A percentile compares a stretch with the other conserved stretches of the same genome.
Conservation (phyloP, 2,113 vertebrate species). For the Lasiurus cinereus region DNA sequence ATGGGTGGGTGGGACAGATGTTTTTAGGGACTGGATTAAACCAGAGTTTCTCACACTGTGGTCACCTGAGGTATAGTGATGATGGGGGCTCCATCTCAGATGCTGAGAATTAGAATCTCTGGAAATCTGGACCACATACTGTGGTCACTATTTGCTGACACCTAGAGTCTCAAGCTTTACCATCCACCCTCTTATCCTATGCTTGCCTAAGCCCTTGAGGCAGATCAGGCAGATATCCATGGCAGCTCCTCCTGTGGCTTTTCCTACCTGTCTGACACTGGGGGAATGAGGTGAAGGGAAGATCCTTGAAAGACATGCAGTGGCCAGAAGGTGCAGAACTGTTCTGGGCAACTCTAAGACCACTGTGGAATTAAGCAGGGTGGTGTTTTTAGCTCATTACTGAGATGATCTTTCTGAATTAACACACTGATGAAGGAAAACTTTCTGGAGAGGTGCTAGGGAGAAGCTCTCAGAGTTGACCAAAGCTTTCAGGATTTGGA, state of each 20-base stretch:
- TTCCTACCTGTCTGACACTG: neutral
- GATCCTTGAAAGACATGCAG: neutral
- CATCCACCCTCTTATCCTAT: neutral
- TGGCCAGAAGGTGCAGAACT: neutral
- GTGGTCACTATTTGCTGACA: neutral
- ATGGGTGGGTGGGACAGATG: neutral
- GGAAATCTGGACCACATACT: neutral
- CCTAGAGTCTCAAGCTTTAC: neutral
- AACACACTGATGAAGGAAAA: neutral
- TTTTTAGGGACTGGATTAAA: neutral
- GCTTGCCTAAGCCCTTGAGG: neutral
- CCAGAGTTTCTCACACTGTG: neutral
- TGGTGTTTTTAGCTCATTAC: neutral
- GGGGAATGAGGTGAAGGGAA: neutral
- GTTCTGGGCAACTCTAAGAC: neutral
- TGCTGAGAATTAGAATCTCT: constrained; percentile 9
- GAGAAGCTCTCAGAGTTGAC: neutral
- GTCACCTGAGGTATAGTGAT: neutral
- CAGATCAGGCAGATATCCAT: neutral
- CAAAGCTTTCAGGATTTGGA: neutral
- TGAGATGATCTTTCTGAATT: neutral
- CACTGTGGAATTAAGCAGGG: neutral
- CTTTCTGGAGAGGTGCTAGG: neutral
- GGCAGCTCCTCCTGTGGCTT: neutral
- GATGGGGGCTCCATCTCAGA: neutral